phyloP scores from a whole-genome alignment of 2,113 vertebrate species.

The Charina bottae region DNA sequence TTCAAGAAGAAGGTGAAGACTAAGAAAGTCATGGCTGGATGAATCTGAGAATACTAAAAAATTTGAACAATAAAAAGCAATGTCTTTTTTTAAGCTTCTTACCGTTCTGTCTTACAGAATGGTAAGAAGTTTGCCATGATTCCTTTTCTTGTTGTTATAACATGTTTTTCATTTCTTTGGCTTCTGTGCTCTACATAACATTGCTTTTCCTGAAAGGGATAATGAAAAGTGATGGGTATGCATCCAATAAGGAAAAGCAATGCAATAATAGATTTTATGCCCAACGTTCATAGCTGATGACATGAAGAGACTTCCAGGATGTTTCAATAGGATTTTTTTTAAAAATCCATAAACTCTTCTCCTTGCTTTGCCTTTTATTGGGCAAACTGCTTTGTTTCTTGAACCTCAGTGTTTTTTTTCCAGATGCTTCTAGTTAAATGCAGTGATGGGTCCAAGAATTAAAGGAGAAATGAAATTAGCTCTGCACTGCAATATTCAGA shows the following conservation, averaged over 20 bases:
- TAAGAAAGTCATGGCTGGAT: too few relatives aligned
- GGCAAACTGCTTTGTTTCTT: background rate
- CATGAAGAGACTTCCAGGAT: background rate
- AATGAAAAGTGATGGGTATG: background rate
- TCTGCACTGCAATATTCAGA: background rate
- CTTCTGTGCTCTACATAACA: background rate
- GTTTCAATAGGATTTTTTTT: background rate
- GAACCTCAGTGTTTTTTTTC: background rate
- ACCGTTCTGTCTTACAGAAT: background rate
- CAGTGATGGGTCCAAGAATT: background rate
- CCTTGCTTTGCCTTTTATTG: background rate
- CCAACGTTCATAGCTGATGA: background rate
- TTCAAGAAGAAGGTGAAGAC: too few relatives aligned
- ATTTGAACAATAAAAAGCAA: background rate
- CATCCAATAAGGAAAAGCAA: background rate
- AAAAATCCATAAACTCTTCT: background rate
- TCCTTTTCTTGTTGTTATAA: background rate
- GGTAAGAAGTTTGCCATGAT: background rate
- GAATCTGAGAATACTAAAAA: background rate
- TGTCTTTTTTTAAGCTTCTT: background rate
- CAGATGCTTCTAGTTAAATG: background rate
- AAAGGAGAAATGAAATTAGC: background rate
- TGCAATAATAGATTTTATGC: background rate
- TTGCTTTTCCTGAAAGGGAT: background rate
- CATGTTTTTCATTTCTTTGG: background rate